Percentiles rank a stretch among this genome's conserved stretches.
These are phyloP conservation scores for Crenichthys baileyi DNA, from an alignment of 2,797 vertebrate genomes.

Conservation along the genomic window DNA sequence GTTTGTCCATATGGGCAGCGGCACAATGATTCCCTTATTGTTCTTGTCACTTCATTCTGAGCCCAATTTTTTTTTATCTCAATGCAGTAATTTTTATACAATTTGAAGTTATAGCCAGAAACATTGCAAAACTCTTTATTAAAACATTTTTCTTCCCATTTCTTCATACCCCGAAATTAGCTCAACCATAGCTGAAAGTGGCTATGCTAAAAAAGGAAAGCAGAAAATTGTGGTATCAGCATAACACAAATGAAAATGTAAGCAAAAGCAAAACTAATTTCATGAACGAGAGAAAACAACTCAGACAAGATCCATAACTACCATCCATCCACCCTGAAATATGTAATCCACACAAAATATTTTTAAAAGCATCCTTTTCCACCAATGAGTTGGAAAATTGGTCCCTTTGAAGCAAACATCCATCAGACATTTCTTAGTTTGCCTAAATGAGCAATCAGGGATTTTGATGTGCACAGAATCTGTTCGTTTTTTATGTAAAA, in stretches of 20 bases:
- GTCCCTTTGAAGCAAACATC: conserved; percentile 29
- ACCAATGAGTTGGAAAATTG: conserved; percentile 24
- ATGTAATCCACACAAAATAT: conserved; percentile 23
- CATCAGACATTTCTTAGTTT: conserved; percentile 34
- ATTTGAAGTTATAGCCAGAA: not conserved
- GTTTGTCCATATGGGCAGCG: too few species aligned
- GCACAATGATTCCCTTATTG: not conserved
- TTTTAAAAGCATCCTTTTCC: conserved; percentile 39
- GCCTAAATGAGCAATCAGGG: conserved; percentile 56
- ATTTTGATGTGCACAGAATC: conserved; percentile 50
- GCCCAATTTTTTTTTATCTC: too few species aligned
- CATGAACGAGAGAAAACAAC: conserved; percentile 42
- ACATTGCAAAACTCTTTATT: not conserved
- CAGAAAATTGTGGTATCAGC: conserved; percentile 30
- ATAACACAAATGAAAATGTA: conserved; percentile 20
- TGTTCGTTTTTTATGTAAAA: conserved; percentile 31
- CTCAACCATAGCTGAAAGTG: conserved; percentile 17
- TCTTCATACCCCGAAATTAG: not conserved
- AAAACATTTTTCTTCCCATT: not conserved
- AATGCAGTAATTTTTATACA: not conserved
- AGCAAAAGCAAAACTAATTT: conserved; percentile 43
- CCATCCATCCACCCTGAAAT: conserved; percentile 38
- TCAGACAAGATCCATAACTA: conserved; percentile 23
- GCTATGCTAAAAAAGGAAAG: conserved; percentile 13
- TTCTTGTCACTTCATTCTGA: not conserved